Evolutionary conservation across 2,888 invertebrate species (phyloP).

Genomic region (Hetaerina titia): DNA sequence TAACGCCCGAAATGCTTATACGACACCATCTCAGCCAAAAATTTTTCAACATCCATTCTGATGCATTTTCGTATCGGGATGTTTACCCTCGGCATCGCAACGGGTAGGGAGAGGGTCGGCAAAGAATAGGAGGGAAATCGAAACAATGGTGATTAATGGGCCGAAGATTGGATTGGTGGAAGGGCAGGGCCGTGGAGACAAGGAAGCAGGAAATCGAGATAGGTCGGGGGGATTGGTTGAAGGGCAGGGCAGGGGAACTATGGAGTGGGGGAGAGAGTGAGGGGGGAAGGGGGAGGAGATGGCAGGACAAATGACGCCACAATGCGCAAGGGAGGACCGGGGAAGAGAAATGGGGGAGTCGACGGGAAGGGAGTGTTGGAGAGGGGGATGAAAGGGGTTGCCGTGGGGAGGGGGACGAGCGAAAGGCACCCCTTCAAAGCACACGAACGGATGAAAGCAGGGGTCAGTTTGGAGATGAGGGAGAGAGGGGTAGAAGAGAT

Average conservation of each 20-base stretch:
- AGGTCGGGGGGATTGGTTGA: not conserved
- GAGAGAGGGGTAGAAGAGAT: not conserved
- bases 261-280: not conserved
- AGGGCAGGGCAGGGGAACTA: not conserved
- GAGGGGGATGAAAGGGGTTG: not conserved
- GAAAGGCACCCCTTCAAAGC: not conserved
- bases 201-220: constrained; percentile 23
- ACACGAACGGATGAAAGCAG: not conserved
- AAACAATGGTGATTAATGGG: constrained; percentile 63
- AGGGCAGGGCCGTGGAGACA: constrained; percentile 14
- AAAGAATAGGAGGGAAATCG: constrained; percentile 19
- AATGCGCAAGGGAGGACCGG: constrained; percentile 25
- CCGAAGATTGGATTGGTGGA: constrained; percentile 38
- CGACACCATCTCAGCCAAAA: not conserved
- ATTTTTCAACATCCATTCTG: not conserved
- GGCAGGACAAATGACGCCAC: constrained; percentile 56
- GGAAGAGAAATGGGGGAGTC: constrained; percentile 27
- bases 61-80: not conserved
- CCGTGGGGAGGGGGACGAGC: not conserved
- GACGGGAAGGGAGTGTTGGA: not conserved
- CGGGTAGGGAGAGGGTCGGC: not conserved
- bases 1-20: not conserved
- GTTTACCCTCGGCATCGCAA: not conserved
- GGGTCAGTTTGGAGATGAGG: constrained; percentile 9
- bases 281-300: not conserved